Base-by-base conservation (phyloP, 2,888 invertebrate species). In the Cybosia mesomella region DNA sequence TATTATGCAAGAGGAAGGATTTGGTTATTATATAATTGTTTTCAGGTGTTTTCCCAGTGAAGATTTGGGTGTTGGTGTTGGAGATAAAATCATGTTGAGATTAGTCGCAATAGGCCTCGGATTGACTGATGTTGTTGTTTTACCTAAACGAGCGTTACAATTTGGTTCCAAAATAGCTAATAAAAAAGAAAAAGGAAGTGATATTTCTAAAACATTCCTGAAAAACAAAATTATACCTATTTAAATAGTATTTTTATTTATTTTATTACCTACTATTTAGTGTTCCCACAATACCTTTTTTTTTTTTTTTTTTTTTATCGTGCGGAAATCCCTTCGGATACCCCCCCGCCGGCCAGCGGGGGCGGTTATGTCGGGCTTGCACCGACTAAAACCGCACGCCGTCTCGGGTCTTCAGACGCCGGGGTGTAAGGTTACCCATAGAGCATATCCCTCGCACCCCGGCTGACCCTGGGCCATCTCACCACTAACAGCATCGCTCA, bases 91-190 rank as follows among this genome's bases (percentile, higher is more conserved):
- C 63, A 94, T 99, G 62, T 93, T 99, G 58, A 95, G 99, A 79
- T 93, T 97, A 28, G 93, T 96, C 64, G 98, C 97, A 0, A 95
- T 95, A 79, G 91, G 96, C 72, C 88, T 98, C 53, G 97, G 97
- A 0, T 92, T 98, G 53, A 88, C 87, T 73, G 91, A 94, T 65
- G 96, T 96, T 8, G 96, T 97, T 7, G 89, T 90, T 58, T 96
- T 98, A 62, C 98, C 98, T 58, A 99, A 99, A 91, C 94, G 98
- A 87, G 99, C 99, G 0, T 96, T 99, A 80, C 99, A 99, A 89
- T 99, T 99, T 95, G 99, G 99, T 15, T 98, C 98, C 0, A 96
- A 98, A 85, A 99, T 99, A 85, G 99, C 98, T 8, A 97, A 98
- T 89, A 96, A 96, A 61, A 98, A 97, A 87, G 98, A 99, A 93